Conservation (phyloP, 2,888 invertebrate genomes). For the Spodoptera exigua region DNA sequence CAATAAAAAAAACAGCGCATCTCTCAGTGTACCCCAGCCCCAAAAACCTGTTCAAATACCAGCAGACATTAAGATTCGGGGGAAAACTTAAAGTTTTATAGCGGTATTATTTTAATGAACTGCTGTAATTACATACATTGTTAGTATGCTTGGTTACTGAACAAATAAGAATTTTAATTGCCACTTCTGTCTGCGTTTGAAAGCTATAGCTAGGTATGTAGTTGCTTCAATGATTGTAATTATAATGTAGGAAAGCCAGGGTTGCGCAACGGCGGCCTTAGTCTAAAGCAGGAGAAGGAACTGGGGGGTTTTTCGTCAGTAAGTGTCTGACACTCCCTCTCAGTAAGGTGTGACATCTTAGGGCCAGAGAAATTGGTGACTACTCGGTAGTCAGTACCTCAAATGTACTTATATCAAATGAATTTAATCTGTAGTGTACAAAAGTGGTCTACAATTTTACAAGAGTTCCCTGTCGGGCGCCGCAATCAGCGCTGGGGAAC, state of each 20-base stretch:
- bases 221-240: constrained; percentile 4
- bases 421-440: no score
- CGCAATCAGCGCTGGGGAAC: no score
- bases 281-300: no score
- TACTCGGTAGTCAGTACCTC: not conserved
- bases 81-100: constrained; percentile 69
- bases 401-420: no score
- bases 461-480: no score
- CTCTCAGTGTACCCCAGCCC: constrained; percentile 24
- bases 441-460: no score
- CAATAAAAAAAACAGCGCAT: no score
- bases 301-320: no score
- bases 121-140: constrained; percentile 64
- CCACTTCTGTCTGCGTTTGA: constrained; percentile 1
- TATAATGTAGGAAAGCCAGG: not conserved
- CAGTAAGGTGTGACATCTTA: not conserved
- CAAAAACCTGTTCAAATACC: constrained; percentile 50
- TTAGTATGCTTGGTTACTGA: constrained; percentile 44
- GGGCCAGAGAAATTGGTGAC: not conserved
- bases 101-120: constrained; percentile 71
- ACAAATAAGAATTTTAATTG: constrained; percentile 47
- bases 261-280: no score
- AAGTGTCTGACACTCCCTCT: not conserved
- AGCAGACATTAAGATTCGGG: constrained; percentile 62
- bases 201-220: no score